Base-by-base conservation (phyloP, 1,140 invertebrate species). In the Pogonomyrmex barbatus region DNA sequence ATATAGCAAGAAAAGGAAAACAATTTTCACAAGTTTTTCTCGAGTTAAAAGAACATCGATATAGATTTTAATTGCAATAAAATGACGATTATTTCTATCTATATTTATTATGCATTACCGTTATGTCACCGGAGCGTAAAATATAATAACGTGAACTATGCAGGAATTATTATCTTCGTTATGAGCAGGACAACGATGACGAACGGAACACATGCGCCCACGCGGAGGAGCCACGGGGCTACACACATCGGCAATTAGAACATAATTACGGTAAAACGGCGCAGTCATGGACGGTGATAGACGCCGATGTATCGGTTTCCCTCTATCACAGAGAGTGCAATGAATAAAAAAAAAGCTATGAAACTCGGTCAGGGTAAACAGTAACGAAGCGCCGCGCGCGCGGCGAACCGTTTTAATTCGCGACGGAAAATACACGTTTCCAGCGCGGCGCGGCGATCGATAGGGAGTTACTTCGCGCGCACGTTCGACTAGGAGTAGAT, bases 301-400 rank as follows among this genome's bases (percentile, higher is more conserved):
- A 75, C n/a, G 54, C 8, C 54, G 30, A 39, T 2, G n/a, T 83
- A 83, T 73, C 54, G 68, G 54, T 62, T 60, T 50, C 33, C 68
- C 79, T 47, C 56, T 36, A 14, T 60, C 42, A 71, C 42, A 60
- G 50, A 54, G 30, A 70, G 54, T 6, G 52, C 79, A 50, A 50
- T 12, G 63, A 82, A 71, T 73, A 75, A 83, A 83, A 82, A 82
- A 83, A 73, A 83, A 82, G 73, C 54, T 58, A 30, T 73, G 79
- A 75, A 83, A 83, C 68, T 83, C 79, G 79, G 79, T 83, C 79
- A 83, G 79, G 79, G 68, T 83, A 83, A 83, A 83, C 68, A 50
- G 79, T 50, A 75, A 60, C 79, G 54, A 83, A 83, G 79, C 79
- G 39, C 42, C 52, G 79, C 17, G 50, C 60, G 77, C 62, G 79